Conservation (phyloP, 2,888 invertebrate genomes). For the Zygothrica quintamaculata region DNA sequence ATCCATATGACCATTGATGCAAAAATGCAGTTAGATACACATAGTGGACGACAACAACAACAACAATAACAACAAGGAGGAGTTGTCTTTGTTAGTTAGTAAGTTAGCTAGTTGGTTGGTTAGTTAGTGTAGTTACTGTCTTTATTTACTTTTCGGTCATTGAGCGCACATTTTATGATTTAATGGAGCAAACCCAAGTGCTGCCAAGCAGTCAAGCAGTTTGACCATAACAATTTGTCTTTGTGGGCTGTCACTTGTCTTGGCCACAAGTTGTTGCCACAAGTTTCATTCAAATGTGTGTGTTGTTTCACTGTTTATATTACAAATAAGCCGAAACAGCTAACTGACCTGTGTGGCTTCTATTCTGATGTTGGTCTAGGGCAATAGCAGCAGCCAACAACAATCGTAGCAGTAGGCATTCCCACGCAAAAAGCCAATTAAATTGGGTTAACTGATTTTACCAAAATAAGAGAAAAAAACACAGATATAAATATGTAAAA, state of each 20-base stretch:
- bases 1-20: constrained; percentile 72
- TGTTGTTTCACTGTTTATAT: constrained; percentile 49
- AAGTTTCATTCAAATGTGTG: constrained; percentile 32
- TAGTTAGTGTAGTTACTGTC: too few species aligned
- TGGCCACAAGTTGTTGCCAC: constrained; percentile 33
- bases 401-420: constrained; percentile 36
- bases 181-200: constrained; percentile 73
- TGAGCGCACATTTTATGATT: constrained; percentile 62
- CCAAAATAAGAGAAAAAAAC: constrained; percentile 1
- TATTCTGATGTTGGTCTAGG: constrained; percentile 40
- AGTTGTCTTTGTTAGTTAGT: too few species aligned
- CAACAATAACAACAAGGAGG: constrained; percentile 14
- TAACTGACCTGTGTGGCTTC: constrained; percentile 8
- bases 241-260: constrained; percentile 42
- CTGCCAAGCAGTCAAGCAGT: constrained; percentile 51
- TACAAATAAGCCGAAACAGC: constrained; percentile 35
- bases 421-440: constrained; percentile 68
- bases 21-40: constrained; percentile 72
- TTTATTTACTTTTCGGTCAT: constrained; percentile 51
- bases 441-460: constrained; percentile 57
- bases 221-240: constrained; percentile 57
- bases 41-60: constrained; percentile 23
- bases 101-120: constrained; percentile 14
- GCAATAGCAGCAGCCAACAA: too few species aligned
- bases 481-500: constrained; percentile 1